Conservation (phyloP, 2,113 vertebrate species). For the Apaloderma vittatum region DNA sequence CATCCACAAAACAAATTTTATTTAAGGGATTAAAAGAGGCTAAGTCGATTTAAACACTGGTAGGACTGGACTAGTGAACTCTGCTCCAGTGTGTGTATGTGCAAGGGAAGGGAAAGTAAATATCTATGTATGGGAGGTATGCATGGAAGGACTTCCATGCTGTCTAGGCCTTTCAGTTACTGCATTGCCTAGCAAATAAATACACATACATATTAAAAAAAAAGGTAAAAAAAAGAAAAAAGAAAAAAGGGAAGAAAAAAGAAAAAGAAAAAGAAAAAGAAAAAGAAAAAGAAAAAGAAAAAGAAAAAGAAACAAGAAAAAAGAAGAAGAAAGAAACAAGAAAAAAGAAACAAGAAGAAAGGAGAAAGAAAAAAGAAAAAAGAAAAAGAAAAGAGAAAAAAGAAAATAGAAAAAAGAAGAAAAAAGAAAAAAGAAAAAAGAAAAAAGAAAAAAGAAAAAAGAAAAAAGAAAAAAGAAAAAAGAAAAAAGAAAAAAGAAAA, state of each 20-base stretch:
- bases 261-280: neutral
- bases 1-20: neutral
- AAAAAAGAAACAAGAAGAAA: neutral
- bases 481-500: no score
- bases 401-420: no score
- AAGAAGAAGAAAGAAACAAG: rapidly evolving
- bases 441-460: neutral
- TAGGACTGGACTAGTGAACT: neutral
- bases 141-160: neutral
- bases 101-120: neutral
- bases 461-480: rapidly evolving
- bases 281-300: neutral
- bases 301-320: no score
- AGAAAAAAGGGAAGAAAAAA: neutral
- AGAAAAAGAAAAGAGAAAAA: rapidly evolving
- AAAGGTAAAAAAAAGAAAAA: no score
- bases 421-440: neutral
- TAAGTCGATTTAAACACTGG: neutral
- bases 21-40: neutral
- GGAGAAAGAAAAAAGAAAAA: neutral
- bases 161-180: neutral
- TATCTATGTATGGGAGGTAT: neutral
- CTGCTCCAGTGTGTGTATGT: neutral
- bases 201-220: neutral
- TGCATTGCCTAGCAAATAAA: neutral